These are phyloP conservation scores for Turritopsis rubra DNA, from an alignment of 30 jellyfish, hydroid and myxozoan species.

Conservation along the genomic window DNA sequence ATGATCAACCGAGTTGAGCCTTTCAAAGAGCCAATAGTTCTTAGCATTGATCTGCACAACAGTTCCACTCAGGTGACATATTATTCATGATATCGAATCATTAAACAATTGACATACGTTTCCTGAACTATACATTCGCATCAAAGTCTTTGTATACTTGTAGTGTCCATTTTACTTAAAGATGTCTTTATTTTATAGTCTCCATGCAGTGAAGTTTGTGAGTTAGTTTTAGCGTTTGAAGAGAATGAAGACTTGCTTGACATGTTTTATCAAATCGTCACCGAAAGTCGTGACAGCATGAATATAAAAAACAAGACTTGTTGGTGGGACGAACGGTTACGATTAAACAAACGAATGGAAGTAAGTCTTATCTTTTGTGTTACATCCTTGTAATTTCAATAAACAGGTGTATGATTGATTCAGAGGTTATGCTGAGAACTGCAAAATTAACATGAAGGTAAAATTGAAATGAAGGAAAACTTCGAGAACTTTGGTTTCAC, in stretches of 20 bases:
- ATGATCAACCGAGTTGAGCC: constrained; percentile 33
- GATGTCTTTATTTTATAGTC: too few species aligned
- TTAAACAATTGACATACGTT: neutral
- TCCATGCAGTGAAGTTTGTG: constrained; percentile 48
- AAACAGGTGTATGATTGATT: too few species aligned
- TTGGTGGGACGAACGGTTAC: constrained; percentile 80
- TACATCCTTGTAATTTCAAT: too few species aligned
- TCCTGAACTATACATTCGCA: too few species aligned
- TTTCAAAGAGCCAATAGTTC: constrained; percentile 7
- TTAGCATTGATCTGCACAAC: constrained; percentile 4
- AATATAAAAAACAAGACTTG: constrained; percentile 42
- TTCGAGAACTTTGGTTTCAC: too few species aligned
- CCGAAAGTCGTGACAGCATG: constrained; percentile 62
- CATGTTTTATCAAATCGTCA: constrained; percentile 41
- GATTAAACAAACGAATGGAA: constrained; percentile 56
- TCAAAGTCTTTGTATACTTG: too few species aligned
- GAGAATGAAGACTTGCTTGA: constrained; percentile 52
- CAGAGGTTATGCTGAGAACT: too few species aligned
- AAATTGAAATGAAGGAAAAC: too few species aligned
- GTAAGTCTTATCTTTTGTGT: constrained; percentile 25
- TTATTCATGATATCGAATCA: neutral
- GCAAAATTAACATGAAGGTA: too few species aligned
- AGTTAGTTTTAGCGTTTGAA: constrained; percentile 68
- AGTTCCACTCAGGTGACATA: neutral
- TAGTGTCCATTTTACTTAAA: too few species aligned